Base-by-base conservation (phyloP, 2,797 vertebrate genomes). In the Gymnoscopelus microlampas region DNA sequence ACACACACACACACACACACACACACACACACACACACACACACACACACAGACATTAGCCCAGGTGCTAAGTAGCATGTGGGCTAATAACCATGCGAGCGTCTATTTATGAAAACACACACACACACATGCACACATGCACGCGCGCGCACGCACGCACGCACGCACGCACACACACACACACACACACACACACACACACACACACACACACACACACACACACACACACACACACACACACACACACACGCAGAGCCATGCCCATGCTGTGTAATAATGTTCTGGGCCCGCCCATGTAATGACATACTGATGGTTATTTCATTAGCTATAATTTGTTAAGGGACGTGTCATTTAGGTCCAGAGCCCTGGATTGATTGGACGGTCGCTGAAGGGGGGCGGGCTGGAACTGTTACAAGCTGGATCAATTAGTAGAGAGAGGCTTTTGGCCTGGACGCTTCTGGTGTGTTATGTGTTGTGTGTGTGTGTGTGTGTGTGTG, bases 271-370 rank as follows among this genome's bases (percentile, higher is more conserved):
- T 87, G 88, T 85, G 90, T 86, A 87, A 87, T 88, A 87, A 89
- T 80, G 78, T 73, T 63, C 70, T 58, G 49, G 80, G 70, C 75
- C 82, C 65, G 72, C 85, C 87, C 82, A 80, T 91, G 70, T 92
- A 94, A 93, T 92, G 90, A 92, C 90, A 89, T 81, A 87, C 76
- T 91, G 90, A 93, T 93, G 91, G 89, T 93, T 94, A 92, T 93
- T 94, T 91, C 89, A 94, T 95, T 94, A 94, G 90, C 86, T 83
- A 74, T 93, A 92, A 93, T 94, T 94, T 92, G 92, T 91, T 93
- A 89, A 70, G 89, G 90, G 91, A 94, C 86, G 70, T 91, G 93
- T 92, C 93, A 93, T 91, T 92, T 92, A 81, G 78, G 88, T 92
- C 84, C 72, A 89, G 86, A 88, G 84, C 75, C 32, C 71, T 73